Evolutionary conservation across 1,140 invertebrate genomes (phyloP), one percentile per base, ranked within the genome.

Genomic region (Limonius californicus): DNA sequence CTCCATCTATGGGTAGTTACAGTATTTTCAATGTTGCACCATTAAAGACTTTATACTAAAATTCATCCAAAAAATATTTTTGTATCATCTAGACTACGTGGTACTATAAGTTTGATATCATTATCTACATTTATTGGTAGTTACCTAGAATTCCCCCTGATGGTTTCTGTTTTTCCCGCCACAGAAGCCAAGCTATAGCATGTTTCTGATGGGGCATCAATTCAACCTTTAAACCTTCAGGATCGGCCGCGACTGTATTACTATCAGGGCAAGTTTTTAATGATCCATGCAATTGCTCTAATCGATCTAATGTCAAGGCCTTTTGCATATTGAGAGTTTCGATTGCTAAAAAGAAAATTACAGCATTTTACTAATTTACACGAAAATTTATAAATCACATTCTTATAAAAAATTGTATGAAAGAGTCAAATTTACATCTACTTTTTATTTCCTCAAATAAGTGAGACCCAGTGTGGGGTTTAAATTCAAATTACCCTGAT

Each of bases 181-280:
- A 98, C 0, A 84, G 62, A 57, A 98, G 78, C 95, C 95, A 98
- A 9, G 88, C 83, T 0, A 98, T 77, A 1, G 92, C 95, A 69
- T 91, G 85, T 67, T 85, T 82, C 76, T 98, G 96, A 80, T 98
- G 94, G 1, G 82, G 76, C 90, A 97, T 91, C 1, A 98, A 78
- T 16, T 75, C 16, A 0, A 90, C 81, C 66, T 79, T 84, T 0
- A 96, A 72, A 0, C 83, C 84, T 30, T 69, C 68, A 0, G 91
- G 91, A 70, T 87, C 84, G 14, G 82, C 74, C 0, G 82, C 81
- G 50, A 80, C 72, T 15, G 82, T 75, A 45, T 84, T 70, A 62
- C 87, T 85, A 0, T 76, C 70, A 0, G 91, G 89, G 47, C 86
- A 84, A 4, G 81, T 81, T 20, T 80, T 78, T 16, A 92, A 74